Evolutionary conservation across 2,888 invertebrate genomes (phyloP).

Genomic region (Rhimphoctona megacephalus): DNA sequence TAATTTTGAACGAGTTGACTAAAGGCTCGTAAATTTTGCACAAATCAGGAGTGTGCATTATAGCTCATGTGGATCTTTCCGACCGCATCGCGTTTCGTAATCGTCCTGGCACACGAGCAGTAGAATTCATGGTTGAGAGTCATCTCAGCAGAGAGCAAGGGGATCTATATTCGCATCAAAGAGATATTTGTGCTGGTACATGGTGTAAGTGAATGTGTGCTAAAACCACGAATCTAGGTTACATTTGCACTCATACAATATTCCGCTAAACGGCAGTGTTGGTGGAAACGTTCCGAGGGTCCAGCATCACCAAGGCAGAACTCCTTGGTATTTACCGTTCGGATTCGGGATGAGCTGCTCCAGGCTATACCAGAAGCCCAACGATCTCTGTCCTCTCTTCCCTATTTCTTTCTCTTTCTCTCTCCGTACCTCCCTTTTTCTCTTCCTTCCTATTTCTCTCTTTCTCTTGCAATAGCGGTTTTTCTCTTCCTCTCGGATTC

Average conservation of each 20-base stretch:
- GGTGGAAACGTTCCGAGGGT: conserved; percentile 35
- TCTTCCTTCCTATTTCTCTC: neutral
- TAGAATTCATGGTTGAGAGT: conserved; percentile 52
- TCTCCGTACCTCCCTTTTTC: neutral
- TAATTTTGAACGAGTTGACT: neutral
- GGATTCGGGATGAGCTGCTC: conserved; percentile 59
- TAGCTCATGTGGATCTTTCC: conserved; percentile 48
- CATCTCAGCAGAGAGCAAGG: conserved; percentile 29
- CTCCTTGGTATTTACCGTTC: conserved; percentile 64
- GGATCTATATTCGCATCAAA: conserved; percentile 46
- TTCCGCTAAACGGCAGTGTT: conserved; percentile 49
- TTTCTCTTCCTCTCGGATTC: neutral
- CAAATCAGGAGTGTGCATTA: conserved; percentile 28
- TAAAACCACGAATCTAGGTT: conserved; percentile 57
- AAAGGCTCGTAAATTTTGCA: conserved; percentile 25
- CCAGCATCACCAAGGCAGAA: conserved; percentile 42
- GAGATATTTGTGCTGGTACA: conserved; percentile 40
- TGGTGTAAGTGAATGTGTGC: conserved; percentile 50
- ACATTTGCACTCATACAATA: conserved; percentile 59
- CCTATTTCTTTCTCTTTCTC: neutral
- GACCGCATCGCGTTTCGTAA: conserved; percentile 51
- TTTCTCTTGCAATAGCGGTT: neutral
- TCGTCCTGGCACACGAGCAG: conserved; percentile 39
- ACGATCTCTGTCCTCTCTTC: conserved; percentile 38
- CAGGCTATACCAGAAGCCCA: conserved; percentile 42